These are phyloP conservation scores for Arctopsyche grandis DNA, from an alignment of 1,140 invertebrate species.

Conservation along the genomic window DNA sequence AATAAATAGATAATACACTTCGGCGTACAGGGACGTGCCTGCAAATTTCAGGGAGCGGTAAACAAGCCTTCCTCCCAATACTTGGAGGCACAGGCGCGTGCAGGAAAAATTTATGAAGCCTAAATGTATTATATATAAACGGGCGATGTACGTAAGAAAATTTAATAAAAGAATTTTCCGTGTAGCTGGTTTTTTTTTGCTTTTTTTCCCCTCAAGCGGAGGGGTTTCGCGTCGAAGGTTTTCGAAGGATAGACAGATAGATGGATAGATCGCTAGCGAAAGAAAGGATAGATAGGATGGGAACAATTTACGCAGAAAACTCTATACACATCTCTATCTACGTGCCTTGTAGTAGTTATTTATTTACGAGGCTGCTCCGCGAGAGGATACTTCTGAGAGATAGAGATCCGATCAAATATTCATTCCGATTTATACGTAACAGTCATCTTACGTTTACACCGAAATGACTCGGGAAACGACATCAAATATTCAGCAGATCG, in stretches of 20 bases:
- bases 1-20: no score
- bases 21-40: background rate
- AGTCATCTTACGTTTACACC: conserved; percentile 54
- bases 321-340: background rate
- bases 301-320: background rate
- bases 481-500: conserved; percentile 46
- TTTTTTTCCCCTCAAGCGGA: background rate
- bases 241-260: conserved; percentile 23
- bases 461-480: conserved; percentile 44
- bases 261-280: background rate
- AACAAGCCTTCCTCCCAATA: conserved; percentile 46
- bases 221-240: background rate
- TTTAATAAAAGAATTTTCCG: conserved; percentile 51
- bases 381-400: conserved; percentile 47
- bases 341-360: conserved; percentile 31
- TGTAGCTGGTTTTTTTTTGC: background rate
- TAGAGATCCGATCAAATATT: conserved; percentile 52
- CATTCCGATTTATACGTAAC: conserved; percentile 55
- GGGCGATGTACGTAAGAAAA: conserved; percentile 24
- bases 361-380: conserved; percentile 44
- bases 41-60: conserved; percentile 42
- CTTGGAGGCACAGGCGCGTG: conserved; percentile 40
- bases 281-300: background rate
- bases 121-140: conserved; percentile 20
- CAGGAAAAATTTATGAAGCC: conserved; percentile 47